Evolutionary conservation across 2,797 vertebrate species (phyloP), one percentile per base, ranked within the genome.

Genomic region (Spheniscus humboldti): DNA sequence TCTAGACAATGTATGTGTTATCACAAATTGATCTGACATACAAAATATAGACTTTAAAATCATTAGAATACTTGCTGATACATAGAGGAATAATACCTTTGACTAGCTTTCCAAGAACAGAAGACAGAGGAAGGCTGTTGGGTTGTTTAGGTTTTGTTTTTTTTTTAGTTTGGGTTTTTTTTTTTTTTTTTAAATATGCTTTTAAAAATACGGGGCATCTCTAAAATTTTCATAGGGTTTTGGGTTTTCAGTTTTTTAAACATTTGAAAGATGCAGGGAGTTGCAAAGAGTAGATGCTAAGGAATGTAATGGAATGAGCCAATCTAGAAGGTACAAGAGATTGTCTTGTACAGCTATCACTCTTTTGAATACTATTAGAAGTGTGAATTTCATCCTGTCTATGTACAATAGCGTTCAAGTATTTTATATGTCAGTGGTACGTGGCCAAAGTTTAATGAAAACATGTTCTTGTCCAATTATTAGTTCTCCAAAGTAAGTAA

Each of bases 181-280:
- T 63, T 35, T 64, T 63, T 35, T 48, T 48, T 48, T 48, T 48
- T 13, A 18, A 25, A n/a, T 62, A 68, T 16, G 6, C 5, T 39
- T 55, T 75, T 63, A 86, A 72, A 62, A 50, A 48, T 17, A 24
- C 4, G 3, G 1, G 6, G 1, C 1, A 18, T 37, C 20, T 33
- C n/a, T 39, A 23, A 30, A 71, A 28, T 35, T 57, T 48, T 87
- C 22, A 35, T 8, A 30, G 22, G 5, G 1, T 68, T 82, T 24
- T 1, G 3, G 4, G 0, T 2, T 27, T 78, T 28, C 3, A 19
- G 7, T 13, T 6, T n/a, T 43, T 67, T 59, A 28, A 53, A 28
- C 16, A 43, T 39, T 28, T 62, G 43, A 82, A 90, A 55, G 25
- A 45, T 13, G 5, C 16, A 48, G 68, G 18, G 7, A 56, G 18